Evolutionary conservation across 1,140 invertebrate species (phyloP).

Genomic region (Drosophila trapezifrons): DNA sequence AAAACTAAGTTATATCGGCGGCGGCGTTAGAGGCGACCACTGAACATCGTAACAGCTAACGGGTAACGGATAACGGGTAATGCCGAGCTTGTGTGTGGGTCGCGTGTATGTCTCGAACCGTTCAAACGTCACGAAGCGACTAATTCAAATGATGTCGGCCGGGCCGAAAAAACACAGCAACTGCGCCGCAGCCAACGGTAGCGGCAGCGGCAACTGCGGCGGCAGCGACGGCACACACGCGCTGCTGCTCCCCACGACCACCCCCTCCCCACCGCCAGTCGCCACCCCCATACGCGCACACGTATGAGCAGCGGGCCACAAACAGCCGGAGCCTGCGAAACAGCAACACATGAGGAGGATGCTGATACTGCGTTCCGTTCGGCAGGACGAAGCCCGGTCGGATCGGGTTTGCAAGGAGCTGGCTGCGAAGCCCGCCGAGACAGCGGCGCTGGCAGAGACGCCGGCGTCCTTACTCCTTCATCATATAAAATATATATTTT

Average conservation of each 20-base stretch:
- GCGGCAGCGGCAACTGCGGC: constrained; percentile 25
- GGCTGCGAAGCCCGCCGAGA: constrained; percentile 21
- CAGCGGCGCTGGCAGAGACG: constrained; percentile 29
- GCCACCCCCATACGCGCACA: constrained; percentile 79
- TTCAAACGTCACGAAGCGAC: constrained; percentile 84
- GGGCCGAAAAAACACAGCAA: constrained; percentile 68
- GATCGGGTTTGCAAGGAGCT: constrained; percentile 28
- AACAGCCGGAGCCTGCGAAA: constrained; percentile 71
- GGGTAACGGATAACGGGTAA: constrained; percentile 34
- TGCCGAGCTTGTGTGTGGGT: constrained; percentile 48
- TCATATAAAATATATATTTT: constrained; percentile 78
- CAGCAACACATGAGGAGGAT: constrained; percentile 63
- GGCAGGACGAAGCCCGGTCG: constrained; percentile 41
- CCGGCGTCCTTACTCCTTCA: constrained; percentile 71
- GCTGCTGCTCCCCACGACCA: constrained; percentile 53
- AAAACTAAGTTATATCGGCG: constrained; percentile 30
- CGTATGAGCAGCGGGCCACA: constrained; percentile 70
- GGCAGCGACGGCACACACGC: constrained; percentile 64
- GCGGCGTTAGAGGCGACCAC: constrained; percentile 33
- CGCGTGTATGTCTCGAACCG: constrained; percentile 83
- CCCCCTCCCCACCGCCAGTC: constrained; percentile 25
- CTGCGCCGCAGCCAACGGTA: constrained; percentile 41
- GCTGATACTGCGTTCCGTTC: constrained; percentile 53
- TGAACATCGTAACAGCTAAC: constrained; percentile 36
- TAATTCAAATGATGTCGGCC: constrained; percentile 83